phyloP scores from a whole-genome alignment of 2,888 invertebrate species.

The Antitype chi region DNA sequence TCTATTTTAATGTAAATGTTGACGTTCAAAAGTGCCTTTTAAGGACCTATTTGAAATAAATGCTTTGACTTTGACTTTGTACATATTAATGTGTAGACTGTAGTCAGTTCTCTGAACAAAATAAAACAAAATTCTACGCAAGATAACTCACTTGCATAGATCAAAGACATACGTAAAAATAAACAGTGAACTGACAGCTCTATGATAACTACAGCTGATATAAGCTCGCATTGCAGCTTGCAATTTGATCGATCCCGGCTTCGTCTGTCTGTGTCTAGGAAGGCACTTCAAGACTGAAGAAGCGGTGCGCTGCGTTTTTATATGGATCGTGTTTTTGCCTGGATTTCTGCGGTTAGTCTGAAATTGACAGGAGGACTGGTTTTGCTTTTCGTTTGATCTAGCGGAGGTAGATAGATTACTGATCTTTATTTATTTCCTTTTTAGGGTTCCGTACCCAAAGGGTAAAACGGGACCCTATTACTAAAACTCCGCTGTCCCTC shows the following conservation, averaged over 20 bases:
- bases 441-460: too few species aligned
- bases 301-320: slow-evolving; percentile 31
- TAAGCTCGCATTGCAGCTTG: slow-evolving; percentile 51
- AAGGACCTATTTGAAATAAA: too few species aligned
- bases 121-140: background rate
- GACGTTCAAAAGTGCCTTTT: too few species aligned
- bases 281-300: slow-evolving; percentile 28
- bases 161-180: background rate
- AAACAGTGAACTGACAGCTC: background rate
- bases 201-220: slow-evolving; percentile 33
- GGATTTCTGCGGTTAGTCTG: background rate
- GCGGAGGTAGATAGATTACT: background rate
- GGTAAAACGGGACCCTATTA: too few species aligned
- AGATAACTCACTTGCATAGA: background rate
- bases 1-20: too few species aligned
- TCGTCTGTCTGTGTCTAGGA: slow-evolving; percentile 54
- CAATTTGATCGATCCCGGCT: slow-evolving; percentile 66
- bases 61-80: too few species aligned
- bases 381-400: background rate
- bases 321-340: background rate
- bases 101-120: background rate
- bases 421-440: background rate
- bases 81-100: too few species aligned
- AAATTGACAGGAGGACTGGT: background rate
- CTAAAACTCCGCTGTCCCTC: too few species aligned